Percentiles rank a stretch among this genome's conserved stretches.
Conservation (phyloP, 2,113 vertebrate species). For the Passer montanus region DNA sequence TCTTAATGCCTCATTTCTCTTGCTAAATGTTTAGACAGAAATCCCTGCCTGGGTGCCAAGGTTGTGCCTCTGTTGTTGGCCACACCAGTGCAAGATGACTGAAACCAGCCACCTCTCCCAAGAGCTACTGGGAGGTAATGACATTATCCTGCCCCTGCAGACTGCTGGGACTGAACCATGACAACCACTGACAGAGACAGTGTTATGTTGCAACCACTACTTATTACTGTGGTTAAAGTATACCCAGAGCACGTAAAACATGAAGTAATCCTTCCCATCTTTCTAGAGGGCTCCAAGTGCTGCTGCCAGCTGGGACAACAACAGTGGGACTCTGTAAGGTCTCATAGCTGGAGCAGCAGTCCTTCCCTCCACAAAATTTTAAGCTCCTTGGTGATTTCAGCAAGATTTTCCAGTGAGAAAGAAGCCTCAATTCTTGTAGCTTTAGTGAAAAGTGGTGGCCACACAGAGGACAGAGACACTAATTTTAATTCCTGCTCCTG, state of each 20-base stretch:
- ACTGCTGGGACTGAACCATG: background rate
- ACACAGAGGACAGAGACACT: background rate
- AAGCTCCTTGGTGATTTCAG: background rate
- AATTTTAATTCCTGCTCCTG: background rate
- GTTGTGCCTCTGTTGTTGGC: background rate
- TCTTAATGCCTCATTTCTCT: background rate
- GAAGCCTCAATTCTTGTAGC: background rate
- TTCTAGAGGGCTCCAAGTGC: background rate
- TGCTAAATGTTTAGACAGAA: background rate
- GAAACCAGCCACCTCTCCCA: background rate
- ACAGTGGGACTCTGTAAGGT: background rate
- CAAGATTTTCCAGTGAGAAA: background rate
- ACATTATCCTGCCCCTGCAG: background rate
- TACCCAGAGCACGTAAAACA: background rate
- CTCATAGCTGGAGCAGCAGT: background rate
- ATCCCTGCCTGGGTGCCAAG: background rate
- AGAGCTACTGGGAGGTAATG: background rate
- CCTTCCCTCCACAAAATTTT: background rate
- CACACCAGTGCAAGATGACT: background rate
- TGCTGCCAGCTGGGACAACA: background rate
- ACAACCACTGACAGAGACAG: background rate
- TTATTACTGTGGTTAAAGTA: constrained; percentile 31
- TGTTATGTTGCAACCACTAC: background rate
- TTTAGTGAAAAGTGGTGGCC: background rate
- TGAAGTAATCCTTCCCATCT: background rate